Conservation (phyloP, 2,888 invertebrate genomes). For the Heliconius hortense region DNA sequence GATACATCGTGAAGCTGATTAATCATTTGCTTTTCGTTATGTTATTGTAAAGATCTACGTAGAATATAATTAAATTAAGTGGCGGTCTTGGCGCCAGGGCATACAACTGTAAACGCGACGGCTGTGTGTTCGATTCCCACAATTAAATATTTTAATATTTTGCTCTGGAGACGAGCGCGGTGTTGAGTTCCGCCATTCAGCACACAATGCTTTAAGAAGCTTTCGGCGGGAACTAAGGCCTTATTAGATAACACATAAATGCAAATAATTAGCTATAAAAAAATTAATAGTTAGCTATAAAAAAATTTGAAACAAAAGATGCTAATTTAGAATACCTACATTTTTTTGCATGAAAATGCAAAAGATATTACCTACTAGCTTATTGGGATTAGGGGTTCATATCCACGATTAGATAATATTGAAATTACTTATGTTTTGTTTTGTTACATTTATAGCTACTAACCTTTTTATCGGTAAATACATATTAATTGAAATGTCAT, state of each 20-base stretch:
- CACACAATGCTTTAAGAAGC: not conserved
- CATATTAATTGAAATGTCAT: not conserved
- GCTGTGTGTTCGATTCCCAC: too few species aligned
- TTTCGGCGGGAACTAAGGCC: not conserved
- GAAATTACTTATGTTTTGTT: not conserved
- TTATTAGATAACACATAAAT: not conserved
- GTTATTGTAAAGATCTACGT: too few species aligned
- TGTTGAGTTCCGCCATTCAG: too few species aligned
- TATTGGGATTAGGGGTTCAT: not conserved
- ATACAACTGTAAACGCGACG: too few species aligned
- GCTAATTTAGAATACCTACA: not conserved
- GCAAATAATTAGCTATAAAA: too few species aligned
- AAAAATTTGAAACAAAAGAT: not conserved
- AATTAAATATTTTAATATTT: too few species aligned
- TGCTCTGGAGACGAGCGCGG: too few species aligned
- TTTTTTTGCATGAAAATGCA: not conserved
- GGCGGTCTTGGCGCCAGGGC: too few species aligned
- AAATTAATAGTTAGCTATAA: too few species aligned
- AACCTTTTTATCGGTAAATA: not conserved
- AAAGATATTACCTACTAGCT: slow-evolving; percentile 2
- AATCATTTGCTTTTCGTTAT: too few species aligned
- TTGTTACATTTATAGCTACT: not conserved
- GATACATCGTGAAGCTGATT: too few species aligned
- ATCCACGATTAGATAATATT: slow-evolving; percentile 9
- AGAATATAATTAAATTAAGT: too few species aligned